These are phyloP conservation scores for Diploscapter pachys DNA, from an alignment of 1,140 invertebrate species.

Conservation along the genomic window DNA sequence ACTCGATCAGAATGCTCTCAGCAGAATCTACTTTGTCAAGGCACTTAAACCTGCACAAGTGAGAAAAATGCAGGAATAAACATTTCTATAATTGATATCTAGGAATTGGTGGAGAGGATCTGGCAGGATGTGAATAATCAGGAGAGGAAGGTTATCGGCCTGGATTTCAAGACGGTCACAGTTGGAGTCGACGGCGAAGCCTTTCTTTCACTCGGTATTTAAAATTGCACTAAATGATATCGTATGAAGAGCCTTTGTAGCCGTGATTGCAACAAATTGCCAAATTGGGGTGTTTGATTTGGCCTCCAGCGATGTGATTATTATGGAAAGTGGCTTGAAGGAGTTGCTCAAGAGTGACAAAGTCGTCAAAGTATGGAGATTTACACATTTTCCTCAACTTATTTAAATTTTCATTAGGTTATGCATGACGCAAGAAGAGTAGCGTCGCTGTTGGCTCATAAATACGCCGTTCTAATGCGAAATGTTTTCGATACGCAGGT, in stretches of 20 bases:
- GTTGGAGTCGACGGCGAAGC: slow-evolving; percentile 45
- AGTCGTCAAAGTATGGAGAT: slow-evolving; percentile 74
- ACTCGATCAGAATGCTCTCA: slow-evolving; percentile 52
- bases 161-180: slow-evolving; percentile 55
- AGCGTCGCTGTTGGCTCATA: slow-evolving; percentile 79
- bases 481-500: slow-evolving; percentile 94
- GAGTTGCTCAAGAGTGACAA: slow-evolving; percentile 75
- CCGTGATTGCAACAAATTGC: slow-evolving; percentile 58
- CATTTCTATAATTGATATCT: slow-evolving; percentile 6
- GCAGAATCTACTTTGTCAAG: slow-evolving; percentile 51
- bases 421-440: slow-evolving; percentile 90
- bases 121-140: slow-evolving; percentile 35
- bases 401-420: slow-evolving; percentile 64
- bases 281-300: slow-evolving; percentile 76
- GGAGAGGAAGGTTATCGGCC: slow-evolving; percentile 43
- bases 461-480: slow-evolving; percentile 78
- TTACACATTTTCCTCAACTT: slow-evolving; percentile 2
- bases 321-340: slow-evolving; percentile 74
- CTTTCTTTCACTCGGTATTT: slow-evolving; percentile 48
- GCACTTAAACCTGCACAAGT: slow-evolving; percentile 49
- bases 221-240: neutral
- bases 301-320: slow-evolving; percentile 75
- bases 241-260: neutral
- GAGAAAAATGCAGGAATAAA: neutral
- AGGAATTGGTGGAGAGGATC: slow-evolving; percentile 33